Evolutionary conservation across 2,888 invertebrate genomes (phyloP).

Genomic region (Agrochola circellaris): DNA sequence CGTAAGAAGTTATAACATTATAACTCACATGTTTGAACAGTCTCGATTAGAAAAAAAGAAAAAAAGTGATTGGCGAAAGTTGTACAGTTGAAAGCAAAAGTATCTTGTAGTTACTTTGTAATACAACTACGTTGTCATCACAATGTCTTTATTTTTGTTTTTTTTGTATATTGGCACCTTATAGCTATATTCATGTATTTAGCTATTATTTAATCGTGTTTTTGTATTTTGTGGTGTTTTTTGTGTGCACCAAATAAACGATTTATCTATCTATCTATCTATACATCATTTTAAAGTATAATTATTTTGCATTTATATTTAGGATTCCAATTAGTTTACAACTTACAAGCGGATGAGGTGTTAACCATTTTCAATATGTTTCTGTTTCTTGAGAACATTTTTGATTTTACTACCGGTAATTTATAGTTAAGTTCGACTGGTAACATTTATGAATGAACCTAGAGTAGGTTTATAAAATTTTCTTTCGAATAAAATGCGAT

Average conservation of each 20-base stretch:
- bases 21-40: constrained; percentile 20
- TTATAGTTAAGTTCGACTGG: background rate
- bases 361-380: constrained; percentile 24
- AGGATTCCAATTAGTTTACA: constrained; percentile 19
- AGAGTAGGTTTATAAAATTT: background rate
- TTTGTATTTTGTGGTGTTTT: no score
- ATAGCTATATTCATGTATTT: no score
- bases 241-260: no score
- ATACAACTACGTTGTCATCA: no score
- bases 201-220: no score
- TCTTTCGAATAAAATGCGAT: background rate
- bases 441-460: background rate
- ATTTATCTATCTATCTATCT: no score
- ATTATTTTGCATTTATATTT: constrained; percentile 16
- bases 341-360: constrained; percentile 24
- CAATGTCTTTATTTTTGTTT: no score
- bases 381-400: background rate
- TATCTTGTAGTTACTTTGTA: constrained; percentile 21
- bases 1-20: constrained; percentile 29
- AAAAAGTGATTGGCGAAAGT: constrained; percentile 63
- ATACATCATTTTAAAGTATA: constrained; percentile 25
- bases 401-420: constrained; percentile 18
- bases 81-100: constrained; percentile 48
- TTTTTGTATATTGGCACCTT: no score
- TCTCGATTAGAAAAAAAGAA: constrained; percentile 49